These are phyloP conservation scores for Lochmaea capreae DNA, from an alignment of 2,888 invertebrate genomes.

Conservation along the genomic window DNA sequence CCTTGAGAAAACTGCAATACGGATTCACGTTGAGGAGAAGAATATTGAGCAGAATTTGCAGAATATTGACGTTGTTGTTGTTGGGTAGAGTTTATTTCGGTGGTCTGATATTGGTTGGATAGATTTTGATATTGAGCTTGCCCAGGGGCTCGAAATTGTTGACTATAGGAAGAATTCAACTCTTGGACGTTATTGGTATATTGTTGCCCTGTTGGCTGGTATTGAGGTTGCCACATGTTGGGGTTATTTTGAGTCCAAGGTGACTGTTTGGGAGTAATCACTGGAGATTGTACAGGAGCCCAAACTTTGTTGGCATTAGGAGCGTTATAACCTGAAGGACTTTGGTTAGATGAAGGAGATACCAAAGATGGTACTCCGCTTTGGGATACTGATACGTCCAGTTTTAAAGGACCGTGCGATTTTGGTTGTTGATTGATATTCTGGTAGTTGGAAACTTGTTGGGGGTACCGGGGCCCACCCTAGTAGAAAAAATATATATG, in stretches of 20 bases:
- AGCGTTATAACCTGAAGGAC: constrained; percentile 56
- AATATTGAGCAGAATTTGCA: constrained; percentile 18
- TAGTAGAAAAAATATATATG: constrained; percentile 52
- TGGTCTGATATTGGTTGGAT: constrained; percentile 41
- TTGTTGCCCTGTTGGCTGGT: constrained; percentile 42
- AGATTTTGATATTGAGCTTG: constrained; percentile 44
- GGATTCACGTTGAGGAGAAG: constrained; percentile 26
- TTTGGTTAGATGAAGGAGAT: constrained; percentile 60
- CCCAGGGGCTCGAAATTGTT: not conserved
- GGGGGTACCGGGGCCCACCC: constrained; percentile 62
- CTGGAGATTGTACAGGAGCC: constrained; percentile 67
- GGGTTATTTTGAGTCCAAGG: constrained; percentile 51
- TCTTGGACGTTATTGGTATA: constrained; percentile 36
- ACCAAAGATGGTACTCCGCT: constrained; percentile 62
- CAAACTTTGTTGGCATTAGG: constrained; percentile 63
- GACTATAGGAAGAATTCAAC: not conserved
- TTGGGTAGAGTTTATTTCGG: constrained; percentile 41
- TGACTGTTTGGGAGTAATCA: constrained; percentile 58
- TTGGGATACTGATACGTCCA: constrained; percentile 55
- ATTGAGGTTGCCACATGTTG: constrained; percentile 9
- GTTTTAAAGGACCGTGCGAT: constrained; percentile 51
- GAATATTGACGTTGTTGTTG: not conserved
- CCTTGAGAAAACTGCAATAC: constrained; percentile 22
- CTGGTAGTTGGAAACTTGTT: constrained; percentile 50
- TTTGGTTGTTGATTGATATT: constrained; percentile 41